Base-by-base conservation (phyloP, 2,888 invertebrate species). In the Ectemnius continuus region DNA sequence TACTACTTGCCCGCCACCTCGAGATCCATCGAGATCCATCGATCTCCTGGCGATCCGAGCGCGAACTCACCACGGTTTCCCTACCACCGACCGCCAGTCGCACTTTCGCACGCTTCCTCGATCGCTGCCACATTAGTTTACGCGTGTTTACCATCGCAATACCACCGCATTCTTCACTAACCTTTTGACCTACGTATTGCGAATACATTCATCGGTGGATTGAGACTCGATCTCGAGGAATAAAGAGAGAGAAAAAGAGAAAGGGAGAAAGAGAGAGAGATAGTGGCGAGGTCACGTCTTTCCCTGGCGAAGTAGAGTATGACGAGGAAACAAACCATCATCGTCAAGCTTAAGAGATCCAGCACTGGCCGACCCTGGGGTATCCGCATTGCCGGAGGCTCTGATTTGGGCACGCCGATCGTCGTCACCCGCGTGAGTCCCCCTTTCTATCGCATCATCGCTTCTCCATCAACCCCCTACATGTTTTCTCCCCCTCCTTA, bases 341-440 rank as follows among this genome's bases (percentile, higher is more conserved):
- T 94, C 87, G 94, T 97, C 88, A 94, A 93, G 82, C 93, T 97
- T 87, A 93, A 93, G 86, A 94, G 97, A 84, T 94, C 95, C 86
- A 93, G 94, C 87, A 93, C 93, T 84, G 93, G 93, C 84, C 94
- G 94, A 87, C 95, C 95, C 88, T 97, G 97, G 97, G 97, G 97
- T 74, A 95, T 97, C 86, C 94, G 97, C 86, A 93, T 97, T 84
- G 96, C 96, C 81, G 97, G 97, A 85, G 97, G 97, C 85, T 94
- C 95, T 81, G 97, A 97, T 92, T 94, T 97, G 87, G 95, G 96
- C 88, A 95, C 96, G 65, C 97, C 97, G 77, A 94, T 97, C 90
- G 95, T 97, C 91, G 95, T 97, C 91, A 97, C 97, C 82, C 95
- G 95, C 94, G 97, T 97, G 94, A 93, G 93, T 91, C 64, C 47